Conservation (phyloP, 2,888 invertebrate species). For the Agrilus cyanescens region DNA sequence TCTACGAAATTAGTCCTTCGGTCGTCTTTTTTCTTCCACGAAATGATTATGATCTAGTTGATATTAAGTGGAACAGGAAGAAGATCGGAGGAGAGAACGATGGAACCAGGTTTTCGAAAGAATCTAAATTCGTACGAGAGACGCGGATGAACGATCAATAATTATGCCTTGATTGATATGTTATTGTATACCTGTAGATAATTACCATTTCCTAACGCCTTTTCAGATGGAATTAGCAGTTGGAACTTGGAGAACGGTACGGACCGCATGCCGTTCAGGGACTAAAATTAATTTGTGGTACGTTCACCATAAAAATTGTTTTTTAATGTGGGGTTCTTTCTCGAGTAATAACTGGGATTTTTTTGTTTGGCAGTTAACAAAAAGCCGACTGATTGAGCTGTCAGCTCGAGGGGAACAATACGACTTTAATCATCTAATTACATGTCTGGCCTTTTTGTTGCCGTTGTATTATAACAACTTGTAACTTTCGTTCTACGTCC, state of each 20-base stretch:
- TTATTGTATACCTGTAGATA: constrained; percentile 33
- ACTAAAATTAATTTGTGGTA: constrained; percentile 20
- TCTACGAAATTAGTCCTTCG: no score
- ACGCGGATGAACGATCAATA: constrained; percentile 21
- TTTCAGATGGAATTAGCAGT: constrained; percentile 19
- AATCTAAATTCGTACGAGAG: constrained; percentile 5
- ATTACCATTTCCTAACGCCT: constrained; percentile 22
- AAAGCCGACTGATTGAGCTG: constrained; percentile 35
- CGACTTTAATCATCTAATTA: constrained; percentile 37
- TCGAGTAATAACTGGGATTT: constrained; percentile 31
- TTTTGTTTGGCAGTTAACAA: constrained; percentile 27
- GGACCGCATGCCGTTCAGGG: constrained; percentile 10
- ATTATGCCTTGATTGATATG: constrained; percentile 34
- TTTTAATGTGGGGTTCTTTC: constrained; percentile 33
- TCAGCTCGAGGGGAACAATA: constrained; percentile 34
- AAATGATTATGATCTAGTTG: no score
- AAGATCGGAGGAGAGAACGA: no score
- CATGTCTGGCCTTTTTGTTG: constrained; percentile 32
- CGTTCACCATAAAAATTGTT: constrained; percentile 31
- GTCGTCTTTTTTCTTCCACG: no score
- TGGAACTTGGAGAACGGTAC: constrained; percentile 7
- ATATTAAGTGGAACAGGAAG: no score
- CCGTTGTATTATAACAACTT: constrained; percentile 27
- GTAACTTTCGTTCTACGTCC: constrained; percentile 22
- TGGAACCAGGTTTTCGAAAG: no score